These are phyloP conservation scores for Papilio protenor DNA, from an alignment of 2,888 invertebrate genomes.

Conservation along the genomic window DNA sequence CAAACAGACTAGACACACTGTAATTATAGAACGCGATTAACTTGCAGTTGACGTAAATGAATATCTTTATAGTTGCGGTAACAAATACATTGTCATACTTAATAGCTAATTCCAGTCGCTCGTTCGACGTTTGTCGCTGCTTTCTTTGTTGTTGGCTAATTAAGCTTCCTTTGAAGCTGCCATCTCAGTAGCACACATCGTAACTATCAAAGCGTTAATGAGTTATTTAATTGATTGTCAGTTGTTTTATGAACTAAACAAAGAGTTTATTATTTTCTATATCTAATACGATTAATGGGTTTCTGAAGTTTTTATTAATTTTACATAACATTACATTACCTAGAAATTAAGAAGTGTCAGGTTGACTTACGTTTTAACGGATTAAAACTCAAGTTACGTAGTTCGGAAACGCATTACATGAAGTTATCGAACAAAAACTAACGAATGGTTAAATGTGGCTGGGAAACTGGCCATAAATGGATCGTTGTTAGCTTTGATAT, in stretches of 20 bases:
- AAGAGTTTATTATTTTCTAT: no score
- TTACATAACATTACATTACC: no score
- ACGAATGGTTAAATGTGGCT: no score
- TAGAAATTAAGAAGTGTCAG: no score
- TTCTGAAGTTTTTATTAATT: no score
- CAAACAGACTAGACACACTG: neutral
- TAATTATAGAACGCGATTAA: slow-evolving; percentile 18
- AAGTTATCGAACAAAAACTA: no score
- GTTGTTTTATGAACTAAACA: neutral
- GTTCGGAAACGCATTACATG: no score
- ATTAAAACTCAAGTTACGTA: no score
- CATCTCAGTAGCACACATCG: neutral
- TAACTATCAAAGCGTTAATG: neutral
- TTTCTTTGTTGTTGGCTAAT: slow-evolving; percentile 13
- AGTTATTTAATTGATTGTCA: neutral
- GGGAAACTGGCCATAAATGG: no score
- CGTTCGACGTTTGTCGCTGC: neutral
- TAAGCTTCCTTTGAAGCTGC: neutral
- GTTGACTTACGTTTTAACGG: no score
- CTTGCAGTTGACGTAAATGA: slow-evolving; percentile 26
- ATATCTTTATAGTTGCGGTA: slow-evolving; percentile 28
- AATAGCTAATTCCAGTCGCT: slow-evolving; percentile 6
- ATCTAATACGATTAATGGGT: no score
- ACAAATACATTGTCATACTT: slow-evolving; percentile 22
- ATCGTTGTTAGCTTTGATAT: neutral